A percentile compares a stretch with the other conserved stretches of the same genome.
Evolutionary conservation across 2,113 vertebrate species (phyloP).

Genomic region (Rhombomys opimus): DNA sequence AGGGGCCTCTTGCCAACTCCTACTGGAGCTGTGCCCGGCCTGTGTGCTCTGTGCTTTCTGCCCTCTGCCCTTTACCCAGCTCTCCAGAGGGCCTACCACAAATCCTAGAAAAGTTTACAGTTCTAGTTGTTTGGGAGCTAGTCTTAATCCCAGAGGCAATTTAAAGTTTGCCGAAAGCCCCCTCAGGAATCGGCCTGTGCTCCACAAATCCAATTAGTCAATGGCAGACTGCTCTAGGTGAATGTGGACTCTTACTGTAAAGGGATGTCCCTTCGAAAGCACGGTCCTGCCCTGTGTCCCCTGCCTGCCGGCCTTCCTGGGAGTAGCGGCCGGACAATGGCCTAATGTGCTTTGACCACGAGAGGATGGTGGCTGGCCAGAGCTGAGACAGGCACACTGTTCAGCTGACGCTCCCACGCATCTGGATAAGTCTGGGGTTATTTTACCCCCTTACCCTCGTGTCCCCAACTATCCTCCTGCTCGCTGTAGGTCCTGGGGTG

Average conservation of each 20-base stretch:
- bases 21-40: not conserved
- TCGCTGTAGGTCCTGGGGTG: not conserved
- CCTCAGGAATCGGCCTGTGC: slow-evolving; percentile 49
- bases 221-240: not conserved
- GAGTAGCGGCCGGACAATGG: not conserved
- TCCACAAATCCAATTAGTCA: slow-evolving; percentile 60
- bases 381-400: not conserved
- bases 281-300: not conserved
- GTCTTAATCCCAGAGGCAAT: slow-evolving; percentile 75
- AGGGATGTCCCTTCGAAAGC: not conserved
- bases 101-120: slow-evolving; percentile 11
- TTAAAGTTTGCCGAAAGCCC: slow-evolving; percentile 71
- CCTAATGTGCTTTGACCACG: not conserved
- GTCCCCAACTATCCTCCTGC: too few relatives aligned
- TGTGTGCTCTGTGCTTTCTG: not conserved
- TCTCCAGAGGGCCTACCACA: slow-evolving; percentile 16
- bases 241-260: not conserved
- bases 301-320: not conserved
- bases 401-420: not conserved
- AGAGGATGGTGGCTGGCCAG: not conserved
- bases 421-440: not conserved
- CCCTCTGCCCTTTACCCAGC: not conserved
- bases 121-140: slow-evolving; percentile 14
- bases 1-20: not conserved
- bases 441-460: not conserved